Percentiles rank a stretch among this genome's conserved stretches.
phyloP scores from a whole-genome alignment of 2,113 vertebrate genomes.

The Lasiurus borealis region DNA sequence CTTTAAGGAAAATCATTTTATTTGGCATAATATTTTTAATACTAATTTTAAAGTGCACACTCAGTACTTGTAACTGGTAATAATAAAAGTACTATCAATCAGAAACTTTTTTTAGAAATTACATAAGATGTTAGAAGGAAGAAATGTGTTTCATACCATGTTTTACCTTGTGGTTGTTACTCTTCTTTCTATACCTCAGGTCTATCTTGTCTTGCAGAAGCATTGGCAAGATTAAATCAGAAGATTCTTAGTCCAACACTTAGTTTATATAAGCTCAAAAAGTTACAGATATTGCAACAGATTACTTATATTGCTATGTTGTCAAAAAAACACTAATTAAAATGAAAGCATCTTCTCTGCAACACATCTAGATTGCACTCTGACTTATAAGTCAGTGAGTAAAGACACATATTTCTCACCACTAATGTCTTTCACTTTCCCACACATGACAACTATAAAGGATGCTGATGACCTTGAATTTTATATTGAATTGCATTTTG shows the following conservation, averaged over 20 bases:
- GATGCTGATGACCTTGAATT: neutral
- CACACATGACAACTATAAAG: neutral
- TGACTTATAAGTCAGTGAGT: neutral
- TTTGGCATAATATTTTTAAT: constrained; percentile 26
- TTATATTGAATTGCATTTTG: neutral
- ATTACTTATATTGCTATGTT: neutral
- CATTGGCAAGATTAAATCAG: constrained; percentile 3
- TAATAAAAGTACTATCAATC: neutral
- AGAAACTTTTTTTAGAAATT: neutral
- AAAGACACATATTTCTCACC: neutral
- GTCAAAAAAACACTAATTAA: constrained; percentile 1
- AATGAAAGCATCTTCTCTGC: constrained; percentile 30
- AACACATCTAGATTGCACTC: neutral
- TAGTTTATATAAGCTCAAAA: neutral
- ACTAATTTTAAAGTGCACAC: constrained; percentile 18
- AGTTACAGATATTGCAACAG: neutral
- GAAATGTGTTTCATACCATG: neutral
- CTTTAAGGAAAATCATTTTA: neutral
- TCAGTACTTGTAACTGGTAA: neutral
- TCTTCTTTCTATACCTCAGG: neutral
- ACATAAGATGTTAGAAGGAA: neutral
- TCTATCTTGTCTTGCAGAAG: neutral
- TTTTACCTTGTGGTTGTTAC: neutral
- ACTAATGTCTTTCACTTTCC: neutral
- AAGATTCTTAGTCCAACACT: neutral